Evolutionary conservation across 2,113 vertebrate species (phyloP).

Genomic region (Ariopsis seemanni): DNA sequence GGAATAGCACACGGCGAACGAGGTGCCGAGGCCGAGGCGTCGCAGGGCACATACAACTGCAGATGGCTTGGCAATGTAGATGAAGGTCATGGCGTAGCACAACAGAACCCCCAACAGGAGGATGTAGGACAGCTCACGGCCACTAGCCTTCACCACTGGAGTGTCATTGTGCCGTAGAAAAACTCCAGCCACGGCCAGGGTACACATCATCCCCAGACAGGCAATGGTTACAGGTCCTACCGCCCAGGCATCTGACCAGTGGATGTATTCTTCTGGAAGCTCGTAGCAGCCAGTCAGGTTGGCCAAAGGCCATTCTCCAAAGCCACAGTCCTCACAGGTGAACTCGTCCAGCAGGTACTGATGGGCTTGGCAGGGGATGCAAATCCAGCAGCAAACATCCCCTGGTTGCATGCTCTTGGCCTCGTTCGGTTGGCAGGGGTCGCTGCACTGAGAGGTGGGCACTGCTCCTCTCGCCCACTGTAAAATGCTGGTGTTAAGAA

Average conservation of each 20-base stretch:
- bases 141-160: conserved; percentile 93
- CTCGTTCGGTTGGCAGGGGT: conserved; percentile 94
- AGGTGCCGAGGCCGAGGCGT: conserved; percentile 89
- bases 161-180: conserved; percentile 91
- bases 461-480: conserved; percentile 78
- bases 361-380: conserved; percentile 91
- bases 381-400: conserved; percentile 98
- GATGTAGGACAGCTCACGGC: conserved; percentile 97
- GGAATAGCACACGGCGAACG: conserved; percentile 95
- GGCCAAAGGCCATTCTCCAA: conserved; percentile 91
- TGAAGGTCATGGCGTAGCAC: conserved; percentile 97
- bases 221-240: conserved; percentile 92
- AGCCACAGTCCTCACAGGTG: conserved; percentile 91
- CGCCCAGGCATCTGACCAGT: conserved; percentile 94
- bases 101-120: conserved; percentile 90
- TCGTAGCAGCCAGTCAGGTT: conserved; percentile 91
- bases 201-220: conserved; percentile 90
- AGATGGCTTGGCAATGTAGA: conserved; percentile 94
- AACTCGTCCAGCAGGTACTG: conserved; percentile 92
- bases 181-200: conserved; percentile 86
- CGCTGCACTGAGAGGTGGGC: conserved; percentile 94
- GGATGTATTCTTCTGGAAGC: conserved; percentile 95
- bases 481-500: conserved; percentile 85
- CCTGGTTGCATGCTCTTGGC: conserved; percentile 97
- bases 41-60: conserved; percentile 85